phyloP scores from a whole-genome alignment of 2,797 vertebrate genomes.

The Syngnathus acus region DNA sequence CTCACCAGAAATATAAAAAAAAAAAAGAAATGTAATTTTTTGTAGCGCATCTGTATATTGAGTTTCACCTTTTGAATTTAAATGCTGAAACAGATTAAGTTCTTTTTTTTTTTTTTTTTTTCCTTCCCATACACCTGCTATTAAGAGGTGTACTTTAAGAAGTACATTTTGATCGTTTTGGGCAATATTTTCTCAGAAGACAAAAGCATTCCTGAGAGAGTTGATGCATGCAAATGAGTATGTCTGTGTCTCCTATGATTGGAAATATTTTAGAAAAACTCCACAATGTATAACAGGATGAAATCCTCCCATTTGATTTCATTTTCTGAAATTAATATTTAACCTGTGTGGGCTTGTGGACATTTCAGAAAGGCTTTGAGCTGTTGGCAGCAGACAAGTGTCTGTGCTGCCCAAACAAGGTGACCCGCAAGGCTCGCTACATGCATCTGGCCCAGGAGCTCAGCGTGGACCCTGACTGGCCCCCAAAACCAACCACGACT shows the following conservation, averaged over 20 bases:
- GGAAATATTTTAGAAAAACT: neutral
- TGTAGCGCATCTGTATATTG: neutral
- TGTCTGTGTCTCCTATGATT: conserved; percentile 11
- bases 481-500: conserved; percentile 91
- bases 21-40: neutral
- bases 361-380: conserved; percentile 72
- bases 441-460: conserved; percentile 96
- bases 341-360: conserved; percentile 21
- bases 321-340: conserved; percentile 6
- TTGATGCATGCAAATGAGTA: conserved; percentile 28
- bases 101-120: neutral
- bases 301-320: neutral
- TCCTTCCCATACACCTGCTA: no score
- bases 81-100: neutral
- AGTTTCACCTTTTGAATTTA: neutral
- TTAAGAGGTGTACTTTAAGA: neutral
- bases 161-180: neutral
- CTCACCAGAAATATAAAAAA: neutral
- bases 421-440: conserved; percentile 86
- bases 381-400: conserved; percentile 59
- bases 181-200: neutral
- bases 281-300: neutral
- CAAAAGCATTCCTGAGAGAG: neutral
- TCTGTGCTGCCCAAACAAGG: conserved; percentile 69
- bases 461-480: conserved; percentile 92